Base-by-base conservation (phyloP, 2,888 invertebrate genomes). In the Lingula anatina region DNA sequence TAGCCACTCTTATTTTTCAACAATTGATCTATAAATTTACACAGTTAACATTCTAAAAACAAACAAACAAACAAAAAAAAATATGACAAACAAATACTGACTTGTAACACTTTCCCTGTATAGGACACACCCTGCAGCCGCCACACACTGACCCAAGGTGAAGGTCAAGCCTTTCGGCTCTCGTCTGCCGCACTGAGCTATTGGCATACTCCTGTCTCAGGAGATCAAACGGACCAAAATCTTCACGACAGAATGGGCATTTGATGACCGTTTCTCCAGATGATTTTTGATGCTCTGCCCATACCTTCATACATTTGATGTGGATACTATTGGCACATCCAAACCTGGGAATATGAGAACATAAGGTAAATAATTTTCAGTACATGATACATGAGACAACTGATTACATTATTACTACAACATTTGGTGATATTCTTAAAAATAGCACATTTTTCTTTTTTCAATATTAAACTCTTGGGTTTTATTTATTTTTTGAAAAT, bases 271-370 rank as follows among this genome's bases (percentile, higher is more conserved):
- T 58, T 40, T 72, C 68, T 3, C 68, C 68, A 23, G 62, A 57
- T 7, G 66, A 57, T 42, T 64, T 64, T 56, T 77, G 76, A 52
- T 77, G 77, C 40, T 76, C 73, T 0, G 76, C 74, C 72, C 75
- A 77, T 5, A 77, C 65, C 53, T 70, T 70, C 77, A 77, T 77
- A 60, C 77, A 77, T 47, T 76, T 75, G 26, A 77, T 74, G 59
- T 77, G 77, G 5, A 77, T 67, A 50, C 66, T 77, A 62, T 77
- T 77, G 4, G 76, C 76, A 64, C 77, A 77, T 2, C 74, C 70
- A 64, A 67, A 72, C 45, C 76, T 74, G 54, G 5, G 55, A 49
- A 42, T 15, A 1, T n/a, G 24, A 21, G 9, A 12, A 40, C 40
- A 40, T 21, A 40, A 4, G 21, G 4, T 3, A 40, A 23, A 12